These are phyloP conservation scores for Lobophora halterata DNA, from an alignment of 2,888 invertebrate species.

Conservation along the genomic window DNA sequence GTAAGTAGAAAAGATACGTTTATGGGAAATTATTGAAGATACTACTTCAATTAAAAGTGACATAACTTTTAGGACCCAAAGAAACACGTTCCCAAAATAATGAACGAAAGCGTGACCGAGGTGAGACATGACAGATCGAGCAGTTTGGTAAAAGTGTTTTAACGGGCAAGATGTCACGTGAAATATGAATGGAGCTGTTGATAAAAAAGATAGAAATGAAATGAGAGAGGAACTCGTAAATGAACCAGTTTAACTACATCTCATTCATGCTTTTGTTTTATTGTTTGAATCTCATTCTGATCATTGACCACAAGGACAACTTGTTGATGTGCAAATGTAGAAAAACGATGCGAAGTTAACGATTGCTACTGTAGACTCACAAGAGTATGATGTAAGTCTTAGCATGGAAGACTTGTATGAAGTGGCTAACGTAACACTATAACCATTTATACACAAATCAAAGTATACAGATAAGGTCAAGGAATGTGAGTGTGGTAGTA, in stretches of 20 bases:
- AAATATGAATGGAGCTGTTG: not conserved
- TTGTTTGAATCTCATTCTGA: no score
- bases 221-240: not conserved
- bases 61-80: conserved; percentile 13
- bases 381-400: no score
- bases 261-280: no score
- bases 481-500: conserved; percentile 10
- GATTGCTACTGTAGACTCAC: no score
- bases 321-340: not conserved
- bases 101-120: conserved; percentile 60
- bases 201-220: conserved; percentile 1
- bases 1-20: no score
- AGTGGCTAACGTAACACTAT: conserved; percentile 5
- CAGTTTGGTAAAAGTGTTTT: conserved; percentile 58
- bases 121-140: conserved; percentile 34
- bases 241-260: not conserved
- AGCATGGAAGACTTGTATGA: conserved; percentile 13
- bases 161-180: conserved; percentile 32
- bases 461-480: conserved; percentile 6
- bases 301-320: no score
- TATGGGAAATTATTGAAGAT: no score
- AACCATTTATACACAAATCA: conserved; percentile 5
- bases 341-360: not conserved
- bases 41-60: no score
- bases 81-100: conserved; percentile 30